Evolutionary conservation across 1,140 invertebrate genomes (phyloP).

Genomic region (Rhynchophorus ferrugineus): DNA sequence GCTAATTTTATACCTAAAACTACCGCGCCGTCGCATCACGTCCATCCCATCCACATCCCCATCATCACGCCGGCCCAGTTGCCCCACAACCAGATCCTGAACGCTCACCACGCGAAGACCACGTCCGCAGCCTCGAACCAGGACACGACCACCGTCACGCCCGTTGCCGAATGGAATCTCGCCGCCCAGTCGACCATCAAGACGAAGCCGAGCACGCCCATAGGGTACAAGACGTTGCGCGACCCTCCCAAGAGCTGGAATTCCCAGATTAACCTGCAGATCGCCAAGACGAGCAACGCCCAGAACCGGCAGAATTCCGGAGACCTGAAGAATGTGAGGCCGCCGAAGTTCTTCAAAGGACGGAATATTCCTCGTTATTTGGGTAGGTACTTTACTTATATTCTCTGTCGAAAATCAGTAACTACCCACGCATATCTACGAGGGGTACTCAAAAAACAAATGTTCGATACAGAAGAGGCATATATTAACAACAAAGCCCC

Average conservation of each 20-base stretch:
- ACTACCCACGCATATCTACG: no score
- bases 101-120: not conserved
- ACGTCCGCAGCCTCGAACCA: not conserved
- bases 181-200: slow-evolving; percentile 29
- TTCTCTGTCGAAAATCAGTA: no score
- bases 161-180: not conserved
- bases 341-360: slow-evolving; percentile 52
- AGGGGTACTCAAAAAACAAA: no score
- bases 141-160: not conserved
- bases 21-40: not conserved
- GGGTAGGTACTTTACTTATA: slow-evolving; percentile 30
- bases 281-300: slow-evolving; percentile 41
- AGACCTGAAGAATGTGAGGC: slow-evolving; percentile 35
- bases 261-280: slow-evolving; percentile 50
- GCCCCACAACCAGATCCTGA: slow-evolving; percentile 11
- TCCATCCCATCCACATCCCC: slow-evolving; percentile 2
- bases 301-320: slow-evolving; percentile 11
- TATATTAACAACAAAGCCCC: no score
- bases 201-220: slow-evolving; percentile 33
- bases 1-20: not conserved
- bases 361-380: slow-evolving; percentile 50
- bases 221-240: slow-evolving; percentile 50
- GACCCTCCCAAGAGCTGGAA: slow-evolving; percentile 54
- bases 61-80: slow-evolving; percentile 16
- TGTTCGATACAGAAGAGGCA: no score